Conservation (phyloP, 2,113 vertebrate species). For the Onychostoma macrolepis region DNA sequence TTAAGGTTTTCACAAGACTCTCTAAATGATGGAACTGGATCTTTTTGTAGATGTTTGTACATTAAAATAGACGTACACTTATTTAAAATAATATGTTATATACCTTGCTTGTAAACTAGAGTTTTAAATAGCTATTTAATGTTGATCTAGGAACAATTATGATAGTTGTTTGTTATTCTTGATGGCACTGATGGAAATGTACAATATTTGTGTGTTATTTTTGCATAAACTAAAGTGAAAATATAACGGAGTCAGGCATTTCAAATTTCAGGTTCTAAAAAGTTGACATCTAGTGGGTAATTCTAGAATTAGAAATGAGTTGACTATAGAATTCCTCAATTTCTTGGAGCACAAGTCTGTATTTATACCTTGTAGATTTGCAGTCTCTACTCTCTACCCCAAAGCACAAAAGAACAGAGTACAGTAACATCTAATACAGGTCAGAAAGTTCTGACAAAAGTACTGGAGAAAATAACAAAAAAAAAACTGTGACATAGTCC, state of each 20-base stretch:
- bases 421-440: not conserved
- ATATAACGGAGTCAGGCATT: not conserved
- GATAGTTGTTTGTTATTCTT: conserved; percentile 19
- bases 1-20: not conserved
- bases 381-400: not conserved
- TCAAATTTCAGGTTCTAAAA: not conserved
- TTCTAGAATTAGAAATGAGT: not conserved
- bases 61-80: not conserved
- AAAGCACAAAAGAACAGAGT: conserved; percentile 6
- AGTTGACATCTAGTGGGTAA: too few relatives aligned
- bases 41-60: conserved; percentile 30
- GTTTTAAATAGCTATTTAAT: not conserved
- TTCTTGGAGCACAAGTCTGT: not conserved
- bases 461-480: not conserved
- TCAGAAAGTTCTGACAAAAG: not conserved
- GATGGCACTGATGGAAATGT: not conserved
- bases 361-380: not conserved
- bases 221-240: not conserved
- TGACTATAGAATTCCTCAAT: not conserved
- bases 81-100: conserved; percentile 1
- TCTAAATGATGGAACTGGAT: not conserved
- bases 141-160: not conserved
- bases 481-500: not conserved
- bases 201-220: not conserved
- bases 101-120: conserved; percentile 3